A percentile compares a stretch with the other conserved stretches of the same genome.
These are phyloP conservation scores for Agonopterix alstromeriana DNA, from an alignment of 2,888 invertebrate genomes.

Conservation along the genomic window DNA sequence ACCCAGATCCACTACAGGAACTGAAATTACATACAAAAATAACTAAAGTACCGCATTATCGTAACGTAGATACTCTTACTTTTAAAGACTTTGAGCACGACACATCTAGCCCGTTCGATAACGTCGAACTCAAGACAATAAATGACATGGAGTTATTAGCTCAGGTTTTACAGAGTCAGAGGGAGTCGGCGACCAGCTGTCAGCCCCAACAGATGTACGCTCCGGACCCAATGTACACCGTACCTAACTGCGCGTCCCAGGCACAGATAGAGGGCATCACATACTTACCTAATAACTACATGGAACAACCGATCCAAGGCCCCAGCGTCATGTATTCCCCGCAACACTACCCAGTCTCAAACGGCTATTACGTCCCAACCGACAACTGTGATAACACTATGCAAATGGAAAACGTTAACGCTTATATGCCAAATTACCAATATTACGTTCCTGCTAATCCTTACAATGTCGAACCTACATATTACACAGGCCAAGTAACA, in stretches of 20 bases:
- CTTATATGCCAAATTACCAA: conserved; percentile 60
- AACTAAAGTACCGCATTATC: conserved; percentile 39
- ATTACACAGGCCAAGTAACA: conserved; percentile 38
- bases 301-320: conserved; percentile 50
- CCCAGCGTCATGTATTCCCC: conserved; percentile 49
- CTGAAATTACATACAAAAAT: conserved; percentile 51
- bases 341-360: conserved; percentile 45
- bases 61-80: conserved; percentile 60
- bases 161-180: conserved; percentile 80
- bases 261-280: conserved; percentile 49
- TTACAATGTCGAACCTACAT: conserved; percentile 37
- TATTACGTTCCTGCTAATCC: conserved; percentile 52
- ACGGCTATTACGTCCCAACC: conserved; percentile 52
- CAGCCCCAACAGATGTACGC: conserved; percentile 30
- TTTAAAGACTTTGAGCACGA: conserved; percentile 93
- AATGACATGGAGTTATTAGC: conserved; percentile 95
- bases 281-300: conserved; percentile 56
- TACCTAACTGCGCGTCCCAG: conserved; percentile 52
- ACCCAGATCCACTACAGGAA: conserved; percentile 62
- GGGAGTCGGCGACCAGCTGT: conserved; percentile 40
- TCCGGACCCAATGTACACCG: conserved; percentile 36
- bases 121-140: conserved; percentile 92
- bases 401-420: conserved; percentile 38
- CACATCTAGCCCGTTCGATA: conserved; percentile 95
- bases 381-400: conserved; percentile 32